Conservation (phyloP, 2,888 invertebrate species). For the Lumbricus terrestris region DNA sequence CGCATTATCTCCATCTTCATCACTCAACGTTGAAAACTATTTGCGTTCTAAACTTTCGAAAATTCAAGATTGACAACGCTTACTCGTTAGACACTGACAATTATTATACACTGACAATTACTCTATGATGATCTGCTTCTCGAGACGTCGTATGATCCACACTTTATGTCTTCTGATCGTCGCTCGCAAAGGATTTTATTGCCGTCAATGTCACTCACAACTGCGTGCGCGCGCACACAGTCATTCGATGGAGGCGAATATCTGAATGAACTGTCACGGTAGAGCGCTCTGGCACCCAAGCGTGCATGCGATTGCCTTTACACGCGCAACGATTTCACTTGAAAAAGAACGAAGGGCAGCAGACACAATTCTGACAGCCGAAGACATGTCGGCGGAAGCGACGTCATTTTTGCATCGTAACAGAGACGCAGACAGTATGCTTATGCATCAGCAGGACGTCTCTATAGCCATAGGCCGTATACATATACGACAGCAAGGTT, state of each 20-base stretch:
- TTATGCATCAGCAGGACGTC: no score
- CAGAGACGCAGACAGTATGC: not conserved
- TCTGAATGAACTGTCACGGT: not conserved
- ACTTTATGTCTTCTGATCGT: not conserved
- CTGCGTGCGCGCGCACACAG: not conserved
- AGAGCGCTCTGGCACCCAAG: not conserved
- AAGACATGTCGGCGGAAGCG: not conserved
- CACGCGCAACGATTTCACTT: not conserved
- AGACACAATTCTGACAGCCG: not conserved
- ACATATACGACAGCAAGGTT: no score
- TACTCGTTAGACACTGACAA: not conserved
- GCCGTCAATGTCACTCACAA: not conserved
- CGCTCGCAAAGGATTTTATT: not conserved
- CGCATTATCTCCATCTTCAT: not conserved
- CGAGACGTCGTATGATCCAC: not conserved
- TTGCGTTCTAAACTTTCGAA: not conserved
- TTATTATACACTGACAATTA: no score
- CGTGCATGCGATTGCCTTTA: not conserved
- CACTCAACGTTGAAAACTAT: not conserved
- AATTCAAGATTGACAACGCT: not conserved
- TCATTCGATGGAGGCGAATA: not conserved
- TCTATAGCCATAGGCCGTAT: no score
- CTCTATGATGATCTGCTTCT: no score
- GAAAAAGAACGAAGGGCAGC: not conserved
- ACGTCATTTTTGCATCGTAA: not conserved